Percentiles rank a stretch among this genome's conserved stretches.
phyloP scores from a whole-genome alignment of 2,113 vertebrate species.

The Scolopax mira region DNA sequence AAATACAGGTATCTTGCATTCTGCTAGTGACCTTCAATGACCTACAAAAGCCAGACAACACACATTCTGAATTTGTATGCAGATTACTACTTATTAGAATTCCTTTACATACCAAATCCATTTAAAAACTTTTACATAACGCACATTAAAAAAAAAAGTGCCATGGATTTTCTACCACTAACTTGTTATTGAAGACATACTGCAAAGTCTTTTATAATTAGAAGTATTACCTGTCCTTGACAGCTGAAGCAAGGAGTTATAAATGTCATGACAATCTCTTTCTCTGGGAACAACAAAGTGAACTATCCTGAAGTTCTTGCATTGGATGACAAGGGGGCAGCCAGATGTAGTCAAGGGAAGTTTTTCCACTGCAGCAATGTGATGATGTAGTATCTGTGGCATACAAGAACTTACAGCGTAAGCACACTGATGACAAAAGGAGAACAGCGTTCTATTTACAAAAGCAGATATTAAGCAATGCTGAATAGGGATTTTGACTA shows the following conservation, averaged over 20 bases:
- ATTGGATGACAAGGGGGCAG: slow-evolving; percentile 94
- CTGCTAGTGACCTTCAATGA: background rate
- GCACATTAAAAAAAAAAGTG: fast-evolving
- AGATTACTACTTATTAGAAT: background rate
- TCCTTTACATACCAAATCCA: background rate
- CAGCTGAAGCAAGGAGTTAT: slow-evolving; percentile 92
- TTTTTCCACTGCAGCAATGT: slow-evolving; percentile 94
- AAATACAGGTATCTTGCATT: background rate
- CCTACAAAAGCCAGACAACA: background rate
- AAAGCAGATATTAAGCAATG: background rate
- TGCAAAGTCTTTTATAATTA: background rate
- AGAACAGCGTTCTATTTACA: background rate
- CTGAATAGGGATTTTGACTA: background rate
- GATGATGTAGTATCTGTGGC: slow-evolving; percentile 92
- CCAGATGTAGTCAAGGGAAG: slow-evolving; percentile 91
- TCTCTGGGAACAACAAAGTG: slow-evolving; percentile 94
- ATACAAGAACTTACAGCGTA: background rate
- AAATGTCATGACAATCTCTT: slow-evolving; percentile 95
- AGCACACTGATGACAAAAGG: background rate
- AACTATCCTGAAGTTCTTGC: slow-evolving; percentile 93
- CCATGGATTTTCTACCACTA: background rate
- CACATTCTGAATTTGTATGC: background rate
- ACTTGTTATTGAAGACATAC: background rate
- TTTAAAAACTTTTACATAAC: background rate
- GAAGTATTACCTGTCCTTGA: slow-evolving; percentile 84